Percentiles rank a stretch among this genome's conserved stretches.
Evolutionary conservation across 2,888 invertebrate genomes (phyloP).

Genomic region (Zygogramma bicolorata): DNA sequence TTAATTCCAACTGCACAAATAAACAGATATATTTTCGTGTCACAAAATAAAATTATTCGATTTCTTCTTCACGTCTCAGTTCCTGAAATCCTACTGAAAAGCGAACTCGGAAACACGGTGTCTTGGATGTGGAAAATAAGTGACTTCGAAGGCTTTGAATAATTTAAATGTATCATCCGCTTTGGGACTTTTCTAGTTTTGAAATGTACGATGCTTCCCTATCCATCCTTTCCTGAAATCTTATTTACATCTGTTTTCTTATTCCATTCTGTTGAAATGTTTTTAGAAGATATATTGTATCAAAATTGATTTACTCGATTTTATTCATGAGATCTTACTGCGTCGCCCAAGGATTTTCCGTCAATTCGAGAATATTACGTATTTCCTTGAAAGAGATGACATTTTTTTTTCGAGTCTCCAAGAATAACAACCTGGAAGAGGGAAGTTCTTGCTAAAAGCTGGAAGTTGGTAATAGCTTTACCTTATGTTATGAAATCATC

Average conservation of each 20-base stretch:
- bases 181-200: slow-evolving; percentile 17
- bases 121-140: slow-evolving; percentile 5
- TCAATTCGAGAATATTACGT: no score
- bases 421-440: no score
- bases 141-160: slow-evolving; percentile 23
- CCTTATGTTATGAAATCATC: no score
- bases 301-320: not conserved
- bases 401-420: no score
- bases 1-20: no score
- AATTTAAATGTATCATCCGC: slow-evolving; percentile 25
- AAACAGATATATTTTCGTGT: no score
- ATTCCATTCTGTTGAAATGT: not conserved
- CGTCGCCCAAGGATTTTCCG: no score
- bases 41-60: not conserved
- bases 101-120: not conserved
- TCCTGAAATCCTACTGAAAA: not conserved
- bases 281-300: not conserved
- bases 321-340: not conserved
- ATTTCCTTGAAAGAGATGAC: no score
- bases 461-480: no score
- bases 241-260: slow-evolving; percentile 17
- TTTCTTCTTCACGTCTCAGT: not conserved
- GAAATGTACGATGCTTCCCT: slow-evolving; percentile 15
- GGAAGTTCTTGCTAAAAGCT: no score
- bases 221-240: slow-evolving; percentile 18